Conservation (phyloP, 2,888 invertebrate species). For the Tetrapedia diversipes region DNA sequence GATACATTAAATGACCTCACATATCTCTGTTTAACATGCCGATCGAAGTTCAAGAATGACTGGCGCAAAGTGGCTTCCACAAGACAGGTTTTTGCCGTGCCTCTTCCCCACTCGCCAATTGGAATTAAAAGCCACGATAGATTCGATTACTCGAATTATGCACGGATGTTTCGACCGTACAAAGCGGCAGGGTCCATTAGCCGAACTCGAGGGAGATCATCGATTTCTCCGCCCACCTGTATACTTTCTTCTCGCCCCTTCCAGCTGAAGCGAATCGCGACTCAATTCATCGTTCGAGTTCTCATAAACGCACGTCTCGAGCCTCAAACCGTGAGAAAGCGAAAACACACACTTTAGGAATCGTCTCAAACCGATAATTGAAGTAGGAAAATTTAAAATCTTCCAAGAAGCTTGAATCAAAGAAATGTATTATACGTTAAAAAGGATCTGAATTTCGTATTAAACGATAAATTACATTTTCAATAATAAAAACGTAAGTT, state of each 20-base stretch:
- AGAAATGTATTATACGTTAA: no score
- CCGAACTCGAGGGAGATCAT: conserved; percentile 59
- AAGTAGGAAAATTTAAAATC: no score
- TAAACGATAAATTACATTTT: no score
- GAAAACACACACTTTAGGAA: no score
- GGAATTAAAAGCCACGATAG: conserved; percentile 48
- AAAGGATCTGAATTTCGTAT: no score
- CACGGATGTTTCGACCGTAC: conserved; percentile 65
- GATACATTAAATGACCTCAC: no score
- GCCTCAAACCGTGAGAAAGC: not conserved
- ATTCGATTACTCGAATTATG: conserved; percentile 73
- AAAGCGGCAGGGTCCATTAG: conserved; percentile 62
- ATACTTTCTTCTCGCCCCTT: conserved; percentile 24
- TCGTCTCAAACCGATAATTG: no score
- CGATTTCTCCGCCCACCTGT: conserved; percentile 60
- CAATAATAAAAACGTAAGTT: no score
- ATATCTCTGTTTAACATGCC: no score
- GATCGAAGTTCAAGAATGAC: not conserved
- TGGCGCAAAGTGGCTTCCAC: not conserved
- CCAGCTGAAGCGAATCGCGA: conserved; percentile 31
- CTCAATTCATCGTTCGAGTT: conserved; percentile 18
- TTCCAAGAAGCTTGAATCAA: no score
- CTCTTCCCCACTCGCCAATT: conserved; percentile 21
- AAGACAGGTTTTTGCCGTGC: conserved; percentile 1
- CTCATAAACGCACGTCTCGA: not conserved